phyloP scores from a whole-genome alignment of 2,113 vertebrate genomes.

The Hippocampus guttulatus region DNA sequence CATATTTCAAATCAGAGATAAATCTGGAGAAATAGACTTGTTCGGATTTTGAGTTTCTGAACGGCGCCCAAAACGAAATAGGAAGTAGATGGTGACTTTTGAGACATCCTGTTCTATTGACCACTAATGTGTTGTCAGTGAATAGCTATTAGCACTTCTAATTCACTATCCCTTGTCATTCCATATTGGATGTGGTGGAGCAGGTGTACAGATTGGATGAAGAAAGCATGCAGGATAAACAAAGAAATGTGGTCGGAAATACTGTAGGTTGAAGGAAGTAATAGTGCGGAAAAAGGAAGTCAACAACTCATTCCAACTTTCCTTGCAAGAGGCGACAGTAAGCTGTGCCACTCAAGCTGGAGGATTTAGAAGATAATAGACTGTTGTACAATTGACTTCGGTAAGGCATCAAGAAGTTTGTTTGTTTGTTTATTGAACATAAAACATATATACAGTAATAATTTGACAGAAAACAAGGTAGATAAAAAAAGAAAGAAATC shows the following conservation, averaged over 20 bases:
- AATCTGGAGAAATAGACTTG: background rate
- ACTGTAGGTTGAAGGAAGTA: conserved; percentile 10
- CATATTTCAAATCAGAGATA: background rate
- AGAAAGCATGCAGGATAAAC: too few species aligned
- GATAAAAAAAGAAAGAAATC: too few species aligned
- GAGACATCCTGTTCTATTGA: too few species aligned
- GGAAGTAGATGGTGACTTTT: too few species aligned
- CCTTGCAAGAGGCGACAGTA: conserved; percentile 24
- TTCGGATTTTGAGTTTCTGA: background rate
- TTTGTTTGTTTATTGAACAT: too few species aligned
- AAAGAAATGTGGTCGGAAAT: background rate
- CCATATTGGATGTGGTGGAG: background rate
- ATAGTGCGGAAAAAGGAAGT: conserved; percentile 12
- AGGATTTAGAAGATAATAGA: conserved; percentile 56
- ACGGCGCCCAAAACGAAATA: too few species aligned
- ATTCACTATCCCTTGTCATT: background rate
- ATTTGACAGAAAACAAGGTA: too few species aligned
- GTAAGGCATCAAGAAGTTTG: conserved; percentile 56
- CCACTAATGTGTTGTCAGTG: too few species aligned
- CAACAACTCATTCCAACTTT: conserved; percentile 41
- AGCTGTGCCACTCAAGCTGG: conserved; percentile 23
- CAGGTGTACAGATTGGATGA: too few species aligned
- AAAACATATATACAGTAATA: too few species aligned
- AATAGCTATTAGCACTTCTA: background rate
- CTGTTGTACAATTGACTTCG: conserved; percentile 61